Evolutionary conservation across 2,888 invertebrate genomes (phyloP).

Genomic region (Tridacna crocea): DNA sequence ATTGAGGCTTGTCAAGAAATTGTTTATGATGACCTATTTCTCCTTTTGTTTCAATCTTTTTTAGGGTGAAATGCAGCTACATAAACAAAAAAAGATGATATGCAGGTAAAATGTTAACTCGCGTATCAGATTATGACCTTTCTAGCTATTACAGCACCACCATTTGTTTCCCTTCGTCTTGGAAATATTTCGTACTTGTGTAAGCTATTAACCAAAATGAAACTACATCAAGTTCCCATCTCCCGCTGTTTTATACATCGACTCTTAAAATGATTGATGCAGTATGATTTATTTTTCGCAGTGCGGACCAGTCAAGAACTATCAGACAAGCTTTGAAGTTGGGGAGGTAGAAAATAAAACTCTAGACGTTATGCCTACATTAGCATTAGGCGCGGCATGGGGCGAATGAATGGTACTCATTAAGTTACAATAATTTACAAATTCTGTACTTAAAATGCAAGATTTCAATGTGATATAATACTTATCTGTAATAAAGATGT

Average conservation of each 20-base stretch:
- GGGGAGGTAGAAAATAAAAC: constrained; percentile 47
- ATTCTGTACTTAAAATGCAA: constrained; percentile 43
- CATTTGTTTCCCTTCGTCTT: no score
- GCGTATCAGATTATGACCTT: no score
- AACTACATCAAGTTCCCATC: constrained; percentile 61
- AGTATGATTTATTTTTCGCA: constrained; percentile 54
- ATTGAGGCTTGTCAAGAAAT: no score
- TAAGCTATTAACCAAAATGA: constrained; percentile 8
- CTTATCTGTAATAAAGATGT: constrained; percentile 48
- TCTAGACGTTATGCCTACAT: constrained; percentile 54
- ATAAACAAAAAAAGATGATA: no score
- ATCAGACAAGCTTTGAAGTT: constrained; percentile 59
- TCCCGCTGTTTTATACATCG: constrained; percentile 56
- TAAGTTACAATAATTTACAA: constrained; percentile 51
- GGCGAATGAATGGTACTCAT: constrained; percentile 42
- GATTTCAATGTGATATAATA: constrained; percentile 58
- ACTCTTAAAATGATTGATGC: constrained; percentile 53
- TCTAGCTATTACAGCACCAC: no score
- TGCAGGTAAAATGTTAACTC: no score
- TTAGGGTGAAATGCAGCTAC: no score
- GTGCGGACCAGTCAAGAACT: constrained; percentile 41
- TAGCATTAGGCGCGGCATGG: constrained; percentile 57
- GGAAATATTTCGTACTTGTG: constrained; percentile 1
- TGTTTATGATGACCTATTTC: no score
- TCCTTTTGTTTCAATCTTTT: no score